These are phyloP conservation scores for Colossoma macropomum DNA, from an alignment of 2,113 vertebrate genomes.

Conservation along the genomic window DNA sequence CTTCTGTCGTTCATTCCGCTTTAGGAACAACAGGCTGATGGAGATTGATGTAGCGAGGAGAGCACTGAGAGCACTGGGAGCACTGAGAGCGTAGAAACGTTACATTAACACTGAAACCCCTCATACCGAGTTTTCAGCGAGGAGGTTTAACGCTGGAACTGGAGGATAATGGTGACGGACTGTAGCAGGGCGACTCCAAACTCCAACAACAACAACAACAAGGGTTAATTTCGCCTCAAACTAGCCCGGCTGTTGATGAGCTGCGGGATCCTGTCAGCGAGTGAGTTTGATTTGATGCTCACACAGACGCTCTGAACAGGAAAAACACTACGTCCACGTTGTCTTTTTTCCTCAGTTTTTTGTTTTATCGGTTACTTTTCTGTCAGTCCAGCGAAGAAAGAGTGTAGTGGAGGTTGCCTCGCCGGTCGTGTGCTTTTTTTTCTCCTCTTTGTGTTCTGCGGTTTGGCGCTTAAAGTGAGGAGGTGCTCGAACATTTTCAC, in stretches of 20 bases:
- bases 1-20: conserved; percentile 48
- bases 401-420: conserved; percentile 65
- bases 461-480: conserved; percentile 63
- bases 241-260: conserved; percentile 9
- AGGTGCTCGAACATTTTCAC: conserved; percentile 62
- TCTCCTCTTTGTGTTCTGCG: conserved; percentile 79
- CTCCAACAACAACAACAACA: background rate
- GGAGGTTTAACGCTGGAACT: background rate
- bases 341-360: background rate
- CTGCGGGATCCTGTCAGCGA: background rate
- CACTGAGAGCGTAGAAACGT: background rate
- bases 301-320: conserved; percentile 26
- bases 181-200: background rate
- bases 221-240: background rate
- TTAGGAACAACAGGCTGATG: conserved; percentile 58
- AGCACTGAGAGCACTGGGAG: conserved; percentile 40
- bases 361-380: conserved; percentile 13
- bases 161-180: conserved; percentile 29
- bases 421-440: conserved; percentile 80
- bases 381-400: conserved; percentile 50
- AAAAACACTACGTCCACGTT: background rate
- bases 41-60: conserved; percentile 53
- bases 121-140: background rate
- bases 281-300: conserved; percentile 15
- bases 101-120: background rate